A percentile compares a stretch with the other conserved stretches of the same genome.
These are phyloP conservation scores for Meliscaeva auricollis DNA, from an alignment of 2,888 invertebrate species.

Conservation along the genomic window DNA sequence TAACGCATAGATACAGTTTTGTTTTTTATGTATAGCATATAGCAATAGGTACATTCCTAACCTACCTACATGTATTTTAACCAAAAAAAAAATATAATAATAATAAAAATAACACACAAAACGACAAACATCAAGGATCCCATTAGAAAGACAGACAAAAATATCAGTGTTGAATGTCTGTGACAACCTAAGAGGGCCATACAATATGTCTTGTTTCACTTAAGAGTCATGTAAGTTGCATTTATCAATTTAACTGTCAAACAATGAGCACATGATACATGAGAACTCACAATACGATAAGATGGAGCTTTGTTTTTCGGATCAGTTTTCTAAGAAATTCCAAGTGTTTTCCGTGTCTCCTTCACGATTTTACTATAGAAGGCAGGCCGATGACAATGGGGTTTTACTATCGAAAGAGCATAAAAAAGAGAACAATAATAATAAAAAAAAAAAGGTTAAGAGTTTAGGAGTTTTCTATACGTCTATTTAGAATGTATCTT, in stretches of 20 bases:
- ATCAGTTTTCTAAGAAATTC: conserved; percentile 38
- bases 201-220: conserved; percentile 67
- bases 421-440: too few species aligned
- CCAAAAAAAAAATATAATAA: too few species aligned
- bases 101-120: not conserved
- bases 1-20: too few species aligned
- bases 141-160: not conserved
- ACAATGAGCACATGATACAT: conserved; percentile 43
- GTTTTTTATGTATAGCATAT: too few species aligned
- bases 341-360: conserved; percentile 25
- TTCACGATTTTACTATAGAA: conserved; percentile 16
- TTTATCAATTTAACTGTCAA: conserved; percentile 73
- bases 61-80: too few species aligned
- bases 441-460: conserved; percentile 26
- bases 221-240: conserved; percentile 68
- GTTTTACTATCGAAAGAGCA: not conserved
- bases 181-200: conserved; percentile 43
- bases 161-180: conserved; percentile 38
- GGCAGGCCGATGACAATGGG: conserved; percentile 2
- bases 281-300: conserved; percentile 48
- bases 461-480: conserved; percentile 18
- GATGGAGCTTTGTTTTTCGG: conserved; percentile 10
- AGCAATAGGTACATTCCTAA: not conserved
- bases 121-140: not conserved
- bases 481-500: not conserved